Conservation (phyloP, 1,140 invertebrate genomes). For the Acromyrmex heyeri region DNA sequence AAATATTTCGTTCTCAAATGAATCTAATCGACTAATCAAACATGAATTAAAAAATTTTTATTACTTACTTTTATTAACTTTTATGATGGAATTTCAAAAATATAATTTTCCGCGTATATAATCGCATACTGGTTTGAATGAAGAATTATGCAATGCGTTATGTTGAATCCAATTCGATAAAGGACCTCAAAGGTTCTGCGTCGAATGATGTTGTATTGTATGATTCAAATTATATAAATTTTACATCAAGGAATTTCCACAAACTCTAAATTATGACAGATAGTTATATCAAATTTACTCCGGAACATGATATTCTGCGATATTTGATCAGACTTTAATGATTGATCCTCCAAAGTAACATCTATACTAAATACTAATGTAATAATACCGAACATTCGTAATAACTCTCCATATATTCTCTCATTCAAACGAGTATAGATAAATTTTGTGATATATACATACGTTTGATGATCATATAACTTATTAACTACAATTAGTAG, state of each 20-base stretch:
- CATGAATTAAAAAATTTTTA: not conserved
- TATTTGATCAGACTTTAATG: not conserved
- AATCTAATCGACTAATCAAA: not conserved
- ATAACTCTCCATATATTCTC: not conserved
- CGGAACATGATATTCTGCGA: not conserved
- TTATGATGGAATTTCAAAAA: not conserved
- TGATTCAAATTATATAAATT: slow-evolving; percentile 6
- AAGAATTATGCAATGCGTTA: not conserved
- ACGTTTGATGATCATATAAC: slow-evolving; percentile 28
- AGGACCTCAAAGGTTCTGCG: not conserved
- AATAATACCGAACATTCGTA: slow-evolving; percentile 14
- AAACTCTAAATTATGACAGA: not conserved
- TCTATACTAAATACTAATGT: not conserved
- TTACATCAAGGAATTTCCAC: not conserved
- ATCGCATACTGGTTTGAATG: not conserved
- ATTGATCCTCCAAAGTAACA: slow-evolving; percentile 12
- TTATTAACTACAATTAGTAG: slow-evolving; percentile 36
- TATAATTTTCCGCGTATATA: not conserved
- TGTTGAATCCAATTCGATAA: not conserved
- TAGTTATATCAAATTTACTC: not conserved
- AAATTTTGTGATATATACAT: slow-evolving; percentile 8
- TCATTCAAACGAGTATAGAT: not conserved
- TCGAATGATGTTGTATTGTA: not conserved
- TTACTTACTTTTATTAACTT: too few relatives aligned
- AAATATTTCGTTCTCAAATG: not conserved